phyloP scores from a whole-genome alignment of 2,797 vertebrate genomes.

The Malacoctenus gilli region DNA sequence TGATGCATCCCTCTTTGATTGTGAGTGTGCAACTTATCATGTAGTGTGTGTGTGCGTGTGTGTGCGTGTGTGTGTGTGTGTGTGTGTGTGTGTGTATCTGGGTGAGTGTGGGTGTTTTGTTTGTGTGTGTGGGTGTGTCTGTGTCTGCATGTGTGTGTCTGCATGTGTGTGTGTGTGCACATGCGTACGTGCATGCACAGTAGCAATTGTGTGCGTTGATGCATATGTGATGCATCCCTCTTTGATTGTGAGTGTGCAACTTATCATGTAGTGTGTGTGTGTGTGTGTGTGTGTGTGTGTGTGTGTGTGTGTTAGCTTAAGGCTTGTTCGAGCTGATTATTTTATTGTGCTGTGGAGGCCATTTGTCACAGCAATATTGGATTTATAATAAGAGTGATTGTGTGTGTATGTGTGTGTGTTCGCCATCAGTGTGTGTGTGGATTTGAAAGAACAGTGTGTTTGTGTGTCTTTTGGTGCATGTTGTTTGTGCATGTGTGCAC shows the following conservation, averaged over 20 bases:
- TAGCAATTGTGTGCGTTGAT: too few species aligned
- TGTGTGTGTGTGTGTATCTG: too few species aligned
- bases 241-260: neutral
- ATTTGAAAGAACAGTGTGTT: slow-evolving; percentile 27
- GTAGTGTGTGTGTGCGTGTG: too few species aligned
- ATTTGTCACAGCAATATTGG: slow-evolving; percentile 72
- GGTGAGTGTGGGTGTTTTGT: too few species aligned
- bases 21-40: too few species aligned
- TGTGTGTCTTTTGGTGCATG: neutral
- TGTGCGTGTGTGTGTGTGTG: too few species aligned
- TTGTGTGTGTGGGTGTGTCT: neutral
- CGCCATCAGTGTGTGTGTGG: slow-evolving; percentile 21
- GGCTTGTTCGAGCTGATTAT: slow-evolving; percentile 55
- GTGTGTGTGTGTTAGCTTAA: slow-evolving; percentile 44
- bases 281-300: slow-evolving; percentile 23
- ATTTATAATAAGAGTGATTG: slow-evolving; percentile 51
- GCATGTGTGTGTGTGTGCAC: neutral
- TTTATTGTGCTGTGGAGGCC: slow-evolving; percentile 55
- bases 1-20: slow-evolving; percentile 9
- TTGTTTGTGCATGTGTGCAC: slow-evolving; percentile 24
- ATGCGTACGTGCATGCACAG: too few species aligned
- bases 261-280: too few species aligned
- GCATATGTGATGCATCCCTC: slow-evolving; percentile 20
- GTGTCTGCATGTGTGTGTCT: too few species aligned
- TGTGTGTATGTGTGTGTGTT: slow-evolving; percentile 10